A percentile compares a stretch with the other conserved stretches of the same genome.
Evolutionary conservation across 2,888 invertebrate genomes (phyloP).

Genomic region (Cheilosia impressa): DNA sequence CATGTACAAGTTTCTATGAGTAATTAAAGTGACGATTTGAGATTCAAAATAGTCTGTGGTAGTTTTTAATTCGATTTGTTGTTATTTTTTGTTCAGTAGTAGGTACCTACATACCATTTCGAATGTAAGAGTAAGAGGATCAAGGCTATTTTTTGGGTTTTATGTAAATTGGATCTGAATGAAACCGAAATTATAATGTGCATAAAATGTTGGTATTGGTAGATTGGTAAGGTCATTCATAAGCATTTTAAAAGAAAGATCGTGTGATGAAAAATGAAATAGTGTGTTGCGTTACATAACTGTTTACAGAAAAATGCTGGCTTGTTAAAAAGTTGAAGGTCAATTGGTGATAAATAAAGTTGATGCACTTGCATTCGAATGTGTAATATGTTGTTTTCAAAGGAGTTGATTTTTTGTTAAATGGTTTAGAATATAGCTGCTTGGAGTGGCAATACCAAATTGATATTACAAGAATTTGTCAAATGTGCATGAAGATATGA

Average conservation of each 20-base stretch:
- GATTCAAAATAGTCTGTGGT: slow-evolving; percentile 39
- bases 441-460: not conserved
- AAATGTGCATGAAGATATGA: too few relatives aligned
- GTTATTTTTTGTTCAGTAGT: slow-evolving; percentile 9
- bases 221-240: slow-evolving; percentile 13
- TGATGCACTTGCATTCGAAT: slow-evolving; percentile 2
- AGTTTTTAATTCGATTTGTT: slow-evolving; percentile 43
- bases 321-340: slow-evolving; percentile 10
- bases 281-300: not conserved
- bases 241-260: not conserved
- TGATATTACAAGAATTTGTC: not conserved
- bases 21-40: slow-evolving; percentile 49
- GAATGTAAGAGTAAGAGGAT: slow-evolving; percentile 32
- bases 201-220: slow-evolving; percentile 2
- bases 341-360: not conserved
- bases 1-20: slow-evolving; percentile 41
- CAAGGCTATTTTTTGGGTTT: slow-evolving; percentile 37
- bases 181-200: slow-evolving; percentile 26
- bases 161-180: slow-evolving; percentile 54
- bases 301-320: slow-evolving; percentile 3
- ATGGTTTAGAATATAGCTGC: too few relatives aligned
- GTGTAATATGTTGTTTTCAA: too few relatives aligned
- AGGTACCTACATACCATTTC: slow-evolving; percentile 5
- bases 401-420: too few relatives aligned
- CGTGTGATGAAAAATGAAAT: not conserved